These are phyloP conservation scores for Neostethus bicornis DNA, from an alignment of 2,797 vertebrate species.

Conservation along the genomic window DNA sequence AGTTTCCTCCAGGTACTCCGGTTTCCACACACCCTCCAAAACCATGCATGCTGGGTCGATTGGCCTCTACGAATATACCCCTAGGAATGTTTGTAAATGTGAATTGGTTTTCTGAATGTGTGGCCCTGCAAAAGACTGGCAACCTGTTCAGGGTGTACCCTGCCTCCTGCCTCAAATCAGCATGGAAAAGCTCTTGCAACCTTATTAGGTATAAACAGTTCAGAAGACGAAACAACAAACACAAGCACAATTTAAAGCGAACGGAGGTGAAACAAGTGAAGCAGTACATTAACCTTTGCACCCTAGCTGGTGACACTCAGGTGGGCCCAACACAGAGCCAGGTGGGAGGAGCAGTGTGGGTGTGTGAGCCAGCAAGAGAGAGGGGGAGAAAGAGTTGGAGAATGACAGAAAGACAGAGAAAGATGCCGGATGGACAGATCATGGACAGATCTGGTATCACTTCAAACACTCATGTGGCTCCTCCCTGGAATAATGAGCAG, in stretches of 20 bases:
- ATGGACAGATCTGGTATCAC: slow-evolving; percentile 64
- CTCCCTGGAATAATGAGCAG: slow-evolving; percentile 72
- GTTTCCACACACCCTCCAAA: too few relatives aligned
- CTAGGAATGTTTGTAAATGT: too few relatives aligned
- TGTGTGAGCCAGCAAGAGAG: background rate
- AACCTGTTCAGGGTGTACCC: too few relatives aligned
- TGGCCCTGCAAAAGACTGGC: too few relatives aligned
- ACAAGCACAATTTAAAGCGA: slow-evolving; percentile 16
- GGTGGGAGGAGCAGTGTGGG: slow-evolving; percentile 12
- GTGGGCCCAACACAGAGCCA: slow-evolving; percentile 19
- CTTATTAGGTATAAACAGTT: background rate
- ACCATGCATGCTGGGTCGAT: too few relatives aligned
- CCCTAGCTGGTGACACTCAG: slow-evolving; percentile 7
- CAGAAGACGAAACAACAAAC: background rate
- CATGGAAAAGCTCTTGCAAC: too few relatives aligned
- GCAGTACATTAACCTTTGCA: slow-evolving; percentile 40
- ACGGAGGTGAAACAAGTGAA: slow-evolving; percentile 34
- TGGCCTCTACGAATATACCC: too few relatives aligned
- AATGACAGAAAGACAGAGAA: background rate
- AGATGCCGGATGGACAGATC: slow-evolving; percentile 47
- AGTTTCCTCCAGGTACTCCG: too few relatives aligned
- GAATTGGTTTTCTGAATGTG: too few relatives aligned
- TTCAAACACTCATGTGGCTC: slow-evolving; percentile 63
- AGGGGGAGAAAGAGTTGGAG: too few relatives aligned
- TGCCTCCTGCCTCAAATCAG: too few relatives aligned